Evolutionary conservation across 2,888 invertebrate species (phyloP).

Genomic region (Eustalomyia histrio): DNA sequence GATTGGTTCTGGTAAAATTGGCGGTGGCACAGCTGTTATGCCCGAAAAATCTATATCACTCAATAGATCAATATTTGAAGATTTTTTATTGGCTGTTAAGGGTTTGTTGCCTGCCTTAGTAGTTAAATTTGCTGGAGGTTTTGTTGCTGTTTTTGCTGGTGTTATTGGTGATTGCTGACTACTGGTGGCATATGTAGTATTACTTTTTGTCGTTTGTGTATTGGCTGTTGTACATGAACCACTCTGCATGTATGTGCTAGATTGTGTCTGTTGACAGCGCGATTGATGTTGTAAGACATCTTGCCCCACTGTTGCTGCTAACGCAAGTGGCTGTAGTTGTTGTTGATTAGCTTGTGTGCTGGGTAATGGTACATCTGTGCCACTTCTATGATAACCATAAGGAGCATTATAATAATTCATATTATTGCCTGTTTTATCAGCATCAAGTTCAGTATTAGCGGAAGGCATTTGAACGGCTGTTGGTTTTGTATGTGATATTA

Average conservation of each 20-base stretch:
- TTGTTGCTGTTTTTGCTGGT: constrained; percentile 50
- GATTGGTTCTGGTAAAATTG: constrained; percentile 71
- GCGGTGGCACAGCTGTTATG: constrained; percentile 69
- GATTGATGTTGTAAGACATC: constrained; percentile 54
- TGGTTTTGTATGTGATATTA: constrained; percentile 75
- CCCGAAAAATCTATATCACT: constrained; percentile 87
- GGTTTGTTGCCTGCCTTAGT: constrained; percentile 47
- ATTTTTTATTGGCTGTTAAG: constrained; percentile 61
- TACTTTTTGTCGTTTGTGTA: constrained; percentile 78
- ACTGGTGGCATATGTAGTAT: constrained; percentile 71
- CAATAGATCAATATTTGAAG: constrained; percentile 85
- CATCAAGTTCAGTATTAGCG: constrained; percentile 38
- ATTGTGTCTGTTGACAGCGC: constrained; percentile 59
- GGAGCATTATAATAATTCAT: constrained; percentile 75
- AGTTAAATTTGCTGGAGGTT: constrained; percentile 54
- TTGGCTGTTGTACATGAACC: constrained; percentile 73
- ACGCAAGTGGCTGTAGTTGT: not conserved
- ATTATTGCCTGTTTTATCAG: constrained; percentile 38
- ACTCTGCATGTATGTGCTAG: constrained; percentile 77
- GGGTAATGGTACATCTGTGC: constrained; percentile 31
- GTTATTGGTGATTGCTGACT: constrained; percentile 63
- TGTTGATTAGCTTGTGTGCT: constrained; percentile 41
- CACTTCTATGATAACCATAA: constrained; percentile 76
- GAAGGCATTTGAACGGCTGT: constrained; percentile 27
- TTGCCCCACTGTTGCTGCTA: not conserved